These are phyloP conservation scores for Arenaria interpres DNA, from an alignment of 2,113 vertebrate genomes.

Conservation along the genomic window DNA sequence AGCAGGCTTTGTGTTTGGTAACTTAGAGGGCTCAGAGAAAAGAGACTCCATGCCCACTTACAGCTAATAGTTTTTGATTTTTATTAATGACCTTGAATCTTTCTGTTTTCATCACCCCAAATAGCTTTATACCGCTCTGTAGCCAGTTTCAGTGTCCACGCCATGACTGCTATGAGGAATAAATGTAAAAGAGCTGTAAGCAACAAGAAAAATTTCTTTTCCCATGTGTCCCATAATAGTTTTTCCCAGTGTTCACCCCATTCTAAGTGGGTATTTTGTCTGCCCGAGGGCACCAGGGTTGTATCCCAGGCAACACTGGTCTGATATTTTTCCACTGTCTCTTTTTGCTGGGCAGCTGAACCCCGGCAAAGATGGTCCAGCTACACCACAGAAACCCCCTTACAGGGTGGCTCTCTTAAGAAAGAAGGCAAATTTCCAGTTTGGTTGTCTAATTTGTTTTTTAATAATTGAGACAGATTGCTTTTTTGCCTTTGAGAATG, in stretches of 20 bases:
- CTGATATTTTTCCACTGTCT: not conserved
- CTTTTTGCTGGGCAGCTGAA: not conserved
- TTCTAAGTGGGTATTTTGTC: conserved; percentile 5
- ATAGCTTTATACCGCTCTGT: not conserved
- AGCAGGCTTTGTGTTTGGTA: not conserved
- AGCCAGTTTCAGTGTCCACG: not conserved
- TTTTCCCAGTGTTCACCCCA: not conserved
- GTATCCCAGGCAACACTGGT: conserved; percentile 9
- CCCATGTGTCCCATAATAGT: not conserved
- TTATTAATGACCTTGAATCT: not conserved
- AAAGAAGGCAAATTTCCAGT: conserved; percentile 25
- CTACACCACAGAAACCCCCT: not conserved
- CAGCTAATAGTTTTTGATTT: conserved; percentile 5
- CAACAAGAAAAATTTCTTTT: not conserved
- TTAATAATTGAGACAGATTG: conserved; percentile 62
- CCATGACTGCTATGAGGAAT: not conserved
- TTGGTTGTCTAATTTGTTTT: conserved; percentile 51
- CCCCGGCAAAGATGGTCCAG: not conserved
- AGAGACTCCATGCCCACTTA: not conserved
- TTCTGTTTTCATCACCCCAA: not conserved
- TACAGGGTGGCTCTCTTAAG: not conserved
- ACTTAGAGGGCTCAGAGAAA: not conserved
- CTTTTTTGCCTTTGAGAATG: conserved; percentile 40
- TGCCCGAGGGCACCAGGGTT: not conserved
- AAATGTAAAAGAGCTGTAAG: not conserved